These are phyloP conservation scores for Eulemur rubriventer DNA, from an alignment of 2,797 vertebrate genomes.

Conservation along the genomic window DNA sequence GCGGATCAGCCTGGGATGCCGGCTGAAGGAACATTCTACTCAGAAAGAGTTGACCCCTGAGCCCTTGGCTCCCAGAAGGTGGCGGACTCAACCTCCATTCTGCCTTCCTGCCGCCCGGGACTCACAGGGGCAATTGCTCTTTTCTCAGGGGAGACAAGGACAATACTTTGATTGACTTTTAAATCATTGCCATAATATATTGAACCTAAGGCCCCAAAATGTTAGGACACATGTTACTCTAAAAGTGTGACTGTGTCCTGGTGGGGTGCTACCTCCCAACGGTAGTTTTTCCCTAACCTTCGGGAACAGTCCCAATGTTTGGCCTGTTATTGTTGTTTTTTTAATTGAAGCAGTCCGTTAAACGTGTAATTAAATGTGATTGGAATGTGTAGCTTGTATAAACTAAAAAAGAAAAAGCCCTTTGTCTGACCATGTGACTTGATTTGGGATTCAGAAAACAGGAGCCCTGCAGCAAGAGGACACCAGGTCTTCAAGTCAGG, in stretches of 20 bases:
- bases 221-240: background rate
- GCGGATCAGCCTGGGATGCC: background rate
- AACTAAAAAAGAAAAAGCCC: background rate
- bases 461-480: background rate
- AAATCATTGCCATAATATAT: background rate
- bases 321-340: background rate
- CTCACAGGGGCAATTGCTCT: background rate
- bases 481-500: background rate
- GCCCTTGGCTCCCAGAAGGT: background rate
- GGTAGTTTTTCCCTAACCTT: background rate
- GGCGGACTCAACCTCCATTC: background rate
- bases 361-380: slow-evolving; percentile 17
- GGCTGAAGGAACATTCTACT: background rate
- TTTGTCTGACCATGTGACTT: background rate
- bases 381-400: background rate
- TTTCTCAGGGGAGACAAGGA: background rate
- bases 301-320: background rate
- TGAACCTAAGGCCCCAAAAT: background rate
- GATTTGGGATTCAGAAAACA: slow-evolving; percentile 33
- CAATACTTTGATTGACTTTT: background rate
- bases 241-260: background rate
- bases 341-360: slow-evolving; percentile 3
- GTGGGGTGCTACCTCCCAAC: background rate
- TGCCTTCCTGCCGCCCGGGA: background rate
- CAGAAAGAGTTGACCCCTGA: background rate